These are phyloP conservation scores for Spilosoma lubricipeda DNA, from an alignment of 2,888 invertebrate species.

Conservation along the genomic window DNA sequence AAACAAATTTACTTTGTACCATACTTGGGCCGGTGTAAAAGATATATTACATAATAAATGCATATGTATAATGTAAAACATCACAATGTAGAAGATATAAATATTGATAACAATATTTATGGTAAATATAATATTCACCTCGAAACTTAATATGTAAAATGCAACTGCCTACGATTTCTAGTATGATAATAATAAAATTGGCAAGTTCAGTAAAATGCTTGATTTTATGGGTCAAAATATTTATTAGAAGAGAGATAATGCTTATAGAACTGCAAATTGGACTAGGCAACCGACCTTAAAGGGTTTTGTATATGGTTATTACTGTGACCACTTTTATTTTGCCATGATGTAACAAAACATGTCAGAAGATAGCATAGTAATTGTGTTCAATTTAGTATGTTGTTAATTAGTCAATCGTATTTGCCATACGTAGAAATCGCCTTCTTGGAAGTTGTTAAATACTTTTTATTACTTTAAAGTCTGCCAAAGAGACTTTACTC, in stretches of 20 bases:
- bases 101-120: not conserved
- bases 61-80: not conserved
- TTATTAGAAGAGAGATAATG: not conserved
- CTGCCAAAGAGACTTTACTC: too few relatives aligned
- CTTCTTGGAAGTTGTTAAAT: not conserved
- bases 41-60: slow-evolving; percentile 17
- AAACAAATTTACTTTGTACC: not conserved
- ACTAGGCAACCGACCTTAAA: not conserved
- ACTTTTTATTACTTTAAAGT: too few relatives aligned
- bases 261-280: not conserved
- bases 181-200: not conserved
- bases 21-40: slow-evolving; percentile 20
- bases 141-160: not conserved
- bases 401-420: not conserved
- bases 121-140: not conserved
- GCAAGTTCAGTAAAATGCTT: not conserved
- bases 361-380: not conserved
- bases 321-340: not conserved
- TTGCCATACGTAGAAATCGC: not conserved
- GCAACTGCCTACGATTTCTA: not conserved
- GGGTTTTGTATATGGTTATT: not conserved
- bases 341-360: not conserved
- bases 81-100: not conserved
- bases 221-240: not conserved
- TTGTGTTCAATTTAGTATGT: not conserved